phyloP scores from a whole-genome alignment of 2,797 vertebrate species.

The Coregonus ussuriensis region DNA sequence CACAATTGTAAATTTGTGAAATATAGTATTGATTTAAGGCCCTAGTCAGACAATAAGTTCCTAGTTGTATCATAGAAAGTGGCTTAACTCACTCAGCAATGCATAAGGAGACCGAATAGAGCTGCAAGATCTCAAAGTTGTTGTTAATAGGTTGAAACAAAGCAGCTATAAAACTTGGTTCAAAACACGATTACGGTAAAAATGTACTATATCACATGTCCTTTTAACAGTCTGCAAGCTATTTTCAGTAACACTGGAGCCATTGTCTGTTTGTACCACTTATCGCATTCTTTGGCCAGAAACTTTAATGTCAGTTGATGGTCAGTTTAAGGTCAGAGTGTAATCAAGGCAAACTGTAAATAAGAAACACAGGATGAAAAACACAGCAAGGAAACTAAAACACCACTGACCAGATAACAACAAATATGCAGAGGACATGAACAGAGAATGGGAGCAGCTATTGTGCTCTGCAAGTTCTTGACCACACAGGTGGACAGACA shows the following conservation, averaged over 20 bases:
- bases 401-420: background rate
- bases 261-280: background rate
- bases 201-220: background rate
- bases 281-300: background rate
- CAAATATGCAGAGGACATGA: background rate
- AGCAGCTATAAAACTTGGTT: background rate
- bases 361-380: background rate
- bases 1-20: background rate
- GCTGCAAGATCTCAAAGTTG: too few species aligned
- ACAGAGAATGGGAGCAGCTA: constrained; percentile 23
- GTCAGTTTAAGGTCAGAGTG: background rate
- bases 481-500: constrained; percentile 32
- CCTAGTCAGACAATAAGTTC: background rate
- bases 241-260: background rate
- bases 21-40: background rate
- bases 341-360: background rate
- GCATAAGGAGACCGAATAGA: too few species aligned
- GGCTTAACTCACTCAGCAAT: too few species aligned
- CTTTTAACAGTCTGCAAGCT: background rate
- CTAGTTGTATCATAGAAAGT: too few species aligned
- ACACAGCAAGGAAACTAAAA: background rate
- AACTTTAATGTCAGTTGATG: background rate
- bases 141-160: background rate
- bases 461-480: constrained; percentile 20
- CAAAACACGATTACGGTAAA: background rate